Evolutionary conservation across 2,888 invertebrate species (phyloP).

Genomic region (Drosophila leonis): DNA sequence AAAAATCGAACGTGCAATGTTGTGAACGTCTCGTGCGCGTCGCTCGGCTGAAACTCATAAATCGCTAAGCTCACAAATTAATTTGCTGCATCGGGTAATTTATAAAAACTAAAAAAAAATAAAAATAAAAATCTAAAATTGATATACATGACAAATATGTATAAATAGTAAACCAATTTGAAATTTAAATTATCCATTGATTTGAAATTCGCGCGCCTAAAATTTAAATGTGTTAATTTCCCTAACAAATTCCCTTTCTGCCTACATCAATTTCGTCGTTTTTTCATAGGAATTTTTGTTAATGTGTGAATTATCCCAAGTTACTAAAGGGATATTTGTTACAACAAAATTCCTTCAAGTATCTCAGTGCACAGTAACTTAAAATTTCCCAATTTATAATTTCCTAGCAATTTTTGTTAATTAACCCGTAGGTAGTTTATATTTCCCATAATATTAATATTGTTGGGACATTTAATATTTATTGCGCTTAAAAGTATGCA

Average conservation of each 20-base stretch:
- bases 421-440: not conserved
- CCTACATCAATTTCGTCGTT: not conserved
- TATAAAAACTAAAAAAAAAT: not conserved
- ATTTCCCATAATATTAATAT: not conserved
- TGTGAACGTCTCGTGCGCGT: constrained; percentile 61
- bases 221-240: not conserved
- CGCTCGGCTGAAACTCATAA: constrained; percentile 24
- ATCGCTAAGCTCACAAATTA: not conserved
- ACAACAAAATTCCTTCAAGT: not conserved
- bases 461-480: not conserved
- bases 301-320: not conserved
- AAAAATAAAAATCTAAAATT: not conserved
- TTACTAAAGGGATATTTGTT: not conserved
- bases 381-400: not conserved
- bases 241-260: not conserved
- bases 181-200: not conserved
- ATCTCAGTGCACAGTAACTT: not conserved
- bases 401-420: not conserved
- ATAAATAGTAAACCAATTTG: not conserved
- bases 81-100: not conserved
- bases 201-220: not conserved
- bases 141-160: not conserved
- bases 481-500: constrained; percentile 41
- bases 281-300: not conserved
- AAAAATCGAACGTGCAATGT: constrained; percentile 74